phyloP scores from a whole-genome alignment of 2,888 invertebrate species.

The Bombylius discolor region DNA sequence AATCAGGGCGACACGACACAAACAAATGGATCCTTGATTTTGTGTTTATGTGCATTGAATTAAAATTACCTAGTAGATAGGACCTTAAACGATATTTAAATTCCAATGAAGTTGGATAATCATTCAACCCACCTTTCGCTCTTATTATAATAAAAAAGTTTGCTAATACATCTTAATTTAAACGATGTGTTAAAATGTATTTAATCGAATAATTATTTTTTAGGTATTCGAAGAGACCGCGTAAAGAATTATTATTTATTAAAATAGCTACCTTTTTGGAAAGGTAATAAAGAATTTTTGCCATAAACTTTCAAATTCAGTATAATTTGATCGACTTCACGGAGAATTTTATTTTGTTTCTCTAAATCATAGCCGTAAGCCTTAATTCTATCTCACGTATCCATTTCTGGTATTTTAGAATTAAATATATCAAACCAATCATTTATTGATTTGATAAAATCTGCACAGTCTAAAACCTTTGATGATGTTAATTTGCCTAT shows the following conservation, averaged over 20 bases:
- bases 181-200: neutral
- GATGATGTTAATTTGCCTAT: conserved; percentile 4
- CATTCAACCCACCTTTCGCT: neutral
- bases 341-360: conserved; percentile 15
- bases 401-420: conserved; percentile 2
- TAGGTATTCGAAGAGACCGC: neutral
- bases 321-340: conserved; percentile 13
- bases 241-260: conserved; percentile 5
- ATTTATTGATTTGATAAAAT: conserved; percentile 15
- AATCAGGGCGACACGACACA: too few species aligned
- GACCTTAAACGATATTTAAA: neutral
- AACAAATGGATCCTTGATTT: too few species aligned
- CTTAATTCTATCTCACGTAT: conserved; percentile 4
- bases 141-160: neutral
- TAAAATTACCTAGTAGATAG: neutral
- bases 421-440: conserved; percentile 20
- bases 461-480: conserved; percentile 14
- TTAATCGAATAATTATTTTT: neutral
- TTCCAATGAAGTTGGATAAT: neutral
- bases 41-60: too few species aligned
- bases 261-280: conserved; percentile 18
- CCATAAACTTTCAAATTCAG: conserved; percentile 11
- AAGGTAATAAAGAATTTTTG: conserved; percentile 13
- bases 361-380: conserved; percentile 15
- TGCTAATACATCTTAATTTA: neutral